A percentile compares a stretch with the other conserved stretches of the same genome.
These are phyloP conservation scores for Nothobranchius furzeri DNA, from an alignment of 2,113 vertebrate genomes.

Conservation along the genomic window DNA sequence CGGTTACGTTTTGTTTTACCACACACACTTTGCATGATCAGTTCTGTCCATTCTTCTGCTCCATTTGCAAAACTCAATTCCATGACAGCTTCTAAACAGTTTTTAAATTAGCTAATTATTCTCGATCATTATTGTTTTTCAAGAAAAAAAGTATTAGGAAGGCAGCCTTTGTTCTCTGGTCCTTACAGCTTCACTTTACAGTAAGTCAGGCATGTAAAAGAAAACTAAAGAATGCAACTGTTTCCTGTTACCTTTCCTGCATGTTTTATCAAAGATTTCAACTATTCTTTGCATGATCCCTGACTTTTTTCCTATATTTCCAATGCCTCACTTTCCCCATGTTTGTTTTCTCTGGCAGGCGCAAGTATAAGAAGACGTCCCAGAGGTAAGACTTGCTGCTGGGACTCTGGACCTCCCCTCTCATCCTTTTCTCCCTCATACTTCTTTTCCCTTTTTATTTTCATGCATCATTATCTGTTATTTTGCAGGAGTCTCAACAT, in stretches of 20 bases:
- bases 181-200: not conserved
- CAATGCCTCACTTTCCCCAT: constrained; percentile 34
- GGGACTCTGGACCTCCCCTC: constrained; percentile 41
- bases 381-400: constrained; percentile 91
- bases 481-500: not conserved
- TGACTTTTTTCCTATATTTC: constrained; percentile 5
- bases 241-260: not conserved
- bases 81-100: too few relatives aligned
- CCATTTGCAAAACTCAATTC: too few relatives aligned
- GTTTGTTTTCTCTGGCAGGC: constrained; percentile 82
- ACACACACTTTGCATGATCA: too few relatives aligned
- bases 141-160: too few relatives aligned
- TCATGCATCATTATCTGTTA: not conserved
- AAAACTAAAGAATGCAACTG: too few relatives aligned
- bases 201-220: too few relatives aligned
- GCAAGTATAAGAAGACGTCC: constrained; percentile 99
- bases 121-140: too few relatives aligned
- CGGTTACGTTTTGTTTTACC: too few relatives aligned
- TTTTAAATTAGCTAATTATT: too few relatives aligned
- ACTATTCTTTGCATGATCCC: constrained; percentile 17
- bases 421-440: not conserved
- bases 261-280: not conserved
- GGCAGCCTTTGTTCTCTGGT: too few relatives aligned
- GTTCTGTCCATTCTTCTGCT: too few relatives aligned
- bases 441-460: not conserved